Conservation (phyloP, 2,113 vertebrate species). For the Coracopsis vasa region DNA sequence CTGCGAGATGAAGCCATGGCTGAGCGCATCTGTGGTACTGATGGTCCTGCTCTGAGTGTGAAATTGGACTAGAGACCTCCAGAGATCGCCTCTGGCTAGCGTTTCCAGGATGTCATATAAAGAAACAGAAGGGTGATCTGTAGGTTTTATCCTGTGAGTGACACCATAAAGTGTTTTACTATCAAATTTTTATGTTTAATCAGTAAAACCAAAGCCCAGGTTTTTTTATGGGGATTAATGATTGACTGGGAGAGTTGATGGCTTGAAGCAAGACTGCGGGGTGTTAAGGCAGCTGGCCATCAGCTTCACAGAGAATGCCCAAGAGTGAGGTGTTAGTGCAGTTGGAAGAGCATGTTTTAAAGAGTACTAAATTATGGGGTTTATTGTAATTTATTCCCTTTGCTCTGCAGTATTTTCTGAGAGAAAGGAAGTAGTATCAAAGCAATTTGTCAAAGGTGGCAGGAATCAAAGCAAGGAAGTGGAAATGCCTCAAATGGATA, state of each 20-base stretch:
- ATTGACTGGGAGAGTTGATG: neutral
- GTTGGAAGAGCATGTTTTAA: neutral
- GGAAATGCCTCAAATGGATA: neutral
- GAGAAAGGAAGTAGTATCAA: neutral
- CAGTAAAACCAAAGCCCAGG: neutral
- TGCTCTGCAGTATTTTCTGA: neutral
- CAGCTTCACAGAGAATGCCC: neutral
- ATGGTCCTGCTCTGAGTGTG: neutral
- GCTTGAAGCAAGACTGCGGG: constrained; percentile 43
- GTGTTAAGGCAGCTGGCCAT: neutral
- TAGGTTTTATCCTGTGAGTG: neutral
- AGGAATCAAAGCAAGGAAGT: neutral
- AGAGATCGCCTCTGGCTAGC: neutral
- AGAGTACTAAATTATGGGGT: neutral
- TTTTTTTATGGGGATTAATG: neutral
- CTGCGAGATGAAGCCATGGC: neutral
- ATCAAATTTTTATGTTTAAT: neutral
- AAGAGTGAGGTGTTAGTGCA: neutral
- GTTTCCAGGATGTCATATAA: neutral
- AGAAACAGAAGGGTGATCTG: neutral
- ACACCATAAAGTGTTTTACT: neutral
- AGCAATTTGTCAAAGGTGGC: neutral
- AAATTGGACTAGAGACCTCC: neutral
- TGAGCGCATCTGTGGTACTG: neutral
- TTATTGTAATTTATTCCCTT: neutral